phyloP scores from a whole-genome alignment of 1,140 invertebrate genomes.

The Xylocopa sonorina region DNA sequence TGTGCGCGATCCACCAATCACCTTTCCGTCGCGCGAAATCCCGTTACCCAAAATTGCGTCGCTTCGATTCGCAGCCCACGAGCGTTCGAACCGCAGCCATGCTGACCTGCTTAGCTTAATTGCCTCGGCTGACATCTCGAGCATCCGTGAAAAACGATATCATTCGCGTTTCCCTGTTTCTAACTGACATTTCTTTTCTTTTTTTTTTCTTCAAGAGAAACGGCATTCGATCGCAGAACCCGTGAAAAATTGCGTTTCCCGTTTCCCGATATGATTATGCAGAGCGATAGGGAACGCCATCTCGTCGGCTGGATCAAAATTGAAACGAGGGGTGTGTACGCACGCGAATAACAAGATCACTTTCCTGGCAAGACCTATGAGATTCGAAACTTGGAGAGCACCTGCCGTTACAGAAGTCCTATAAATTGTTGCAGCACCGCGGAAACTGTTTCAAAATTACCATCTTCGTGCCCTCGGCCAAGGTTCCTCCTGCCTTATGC shows the following conservation, averaged over 20 bases:
- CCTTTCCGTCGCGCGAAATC: too few species aligned
- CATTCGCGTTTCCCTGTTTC: too few species aligned
- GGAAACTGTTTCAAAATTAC: slow-evolving; percentile 42
- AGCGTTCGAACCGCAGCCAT: too few species aligned
- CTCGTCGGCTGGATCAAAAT: slow-evolving; percentile 58
- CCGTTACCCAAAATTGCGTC: slow-evolving; percentile 6
- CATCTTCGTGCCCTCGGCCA: background rate
- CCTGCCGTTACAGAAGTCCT: slow-evolving; percentile 40
- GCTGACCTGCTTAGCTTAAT: too few species aligned
- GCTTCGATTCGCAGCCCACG: too few species aligned
- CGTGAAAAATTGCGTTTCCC: slow-evolving; percentile 30
- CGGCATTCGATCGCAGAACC: too few species aligned
- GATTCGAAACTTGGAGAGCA: slow-evolving; percentile 43
- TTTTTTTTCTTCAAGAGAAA: background rate
- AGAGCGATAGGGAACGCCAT: slow-evolving; percentile 47
- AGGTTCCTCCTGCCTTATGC: slow-evolving; percentile 20
- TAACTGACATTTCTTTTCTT: too few species aligned
- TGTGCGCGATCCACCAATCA: too few species aligned
- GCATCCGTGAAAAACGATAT: too few species aligned
- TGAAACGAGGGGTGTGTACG: slow-evolving; percentile 1
- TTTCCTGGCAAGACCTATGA: slow-evolving; percentile 35
- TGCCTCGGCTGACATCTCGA: too few species aligned
- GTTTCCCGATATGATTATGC: slow-evolving; percentile 23
- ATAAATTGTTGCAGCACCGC: slow-evolving; percentile 40
- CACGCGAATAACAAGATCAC: slow-evolving; percentile 24